Evolutionary conservation across 2,888 invertebrate species (phyloP).

Genomic region (Eupithecia subfuscata): DNA sequence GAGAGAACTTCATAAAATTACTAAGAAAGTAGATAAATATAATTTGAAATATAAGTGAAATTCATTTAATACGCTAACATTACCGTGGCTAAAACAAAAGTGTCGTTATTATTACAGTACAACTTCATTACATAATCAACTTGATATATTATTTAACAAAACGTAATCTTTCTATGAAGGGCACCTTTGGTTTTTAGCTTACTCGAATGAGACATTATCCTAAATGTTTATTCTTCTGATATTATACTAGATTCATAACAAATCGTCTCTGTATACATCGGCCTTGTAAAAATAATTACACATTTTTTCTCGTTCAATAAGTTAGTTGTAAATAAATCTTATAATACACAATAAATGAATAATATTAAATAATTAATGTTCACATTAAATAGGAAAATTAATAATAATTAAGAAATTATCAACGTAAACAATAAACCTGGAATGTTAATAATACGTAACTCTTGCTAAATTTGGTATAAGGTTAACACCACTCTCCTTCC

Average conservation of each 20-base stretch:
- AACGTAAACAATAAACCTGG: slow-evolving; percentile 79
- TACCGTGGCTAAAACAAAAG: slow-evolving; percentile 81
- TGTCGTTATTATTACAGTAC: slow-evolving; percentile 79
- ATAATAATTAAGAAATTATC: slow-evolving; percentile 62
- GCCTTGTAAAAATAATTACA: slow-evolving; percentile 77
- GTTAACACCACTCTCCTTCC: slow-evolving; percentile 73
- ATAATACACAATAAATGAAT: slow-evolving; percentile 77
- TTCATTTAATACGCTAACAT: slow-evolving; percentile 81
- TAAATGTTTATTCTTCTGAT: slow-evolving; percentile 81
- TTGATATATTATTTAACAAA: slow-evolving; percentile 83
- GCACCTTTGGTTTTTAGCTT: slow-evolving; percentile 95
- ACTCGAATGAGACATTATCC: slow-evolving; percentile 84
- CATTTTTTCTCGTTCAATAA: slow-evolving; percentile 72
- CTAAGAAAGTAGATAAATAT: slow-evolving; percentile 83
- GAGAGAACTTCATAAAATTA: slow-evolving; percentile 80
- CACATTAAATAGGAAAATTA: slow-evolving; percentile 68
- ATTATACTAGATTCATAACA: slow-evolving; percentile 79
- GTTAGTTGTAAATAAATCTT: slow-evolving; percentile 83
- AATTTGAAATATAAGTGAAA: slow-evolving; percentile 83
- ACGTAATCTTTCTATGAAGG: slow-evolving; percentile 87
- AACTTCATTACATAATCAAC: slow-evolving; percentile 82
- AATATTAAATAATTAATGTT: slow-evolving; percentile 74
- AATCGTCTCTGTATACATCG: slow-evolving; percentile 79
- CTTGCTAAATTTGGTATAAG: slow-evolving; percentile 80
- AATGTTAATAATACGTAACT: slow-evolving; percentile 81